Evolutionary conservation across 2,113 vertebrate species (phyloP), one percentile per base, ranked within the genome.

Genomic region (Hypocryptadius cinnamomeus): DNA sequence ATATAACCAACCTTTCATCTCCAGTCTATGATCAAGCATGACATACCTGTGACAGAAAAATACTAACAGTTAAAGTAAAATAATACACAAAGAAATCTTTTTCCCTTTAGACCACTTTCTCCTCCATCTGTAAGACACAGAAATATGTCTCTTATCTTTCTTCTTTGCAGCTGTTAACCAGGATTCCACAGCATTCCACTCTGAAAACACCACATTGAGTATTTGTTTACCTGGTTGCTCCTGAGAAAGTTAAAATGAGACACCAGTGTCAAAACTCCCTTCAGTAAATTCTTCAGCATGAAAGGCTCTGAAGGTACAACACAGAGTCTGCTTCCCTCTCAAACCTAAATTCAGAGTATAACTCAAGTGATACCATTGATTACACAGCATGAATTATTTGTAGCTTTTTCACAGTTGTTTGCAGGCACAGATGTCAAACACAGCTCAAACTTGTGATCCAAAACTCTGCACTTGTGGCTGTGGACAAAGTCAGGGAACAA

Each of bases 161-260:
- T 37, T 30, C 31, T 71, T 22, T 16, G 27, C 66, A 50, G 53
- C 33, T 37, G 24, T n/a, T n/a, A 27, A 64, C 33, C 17, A 68
- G 63, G 28, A 56, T 12, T 25, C 25, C 47, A n/a, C 16, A 39
- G 30, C 20, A 35, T 4, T 40, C 35, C 65, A 9, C 18, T 42
- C n/a, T 9, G 30, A 64, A 64, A 82, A 30, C 39, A 35, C 20
- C 17, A n/a, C 0, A 0, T 0, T 15, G 9, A 11, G 0, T 3
- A 30, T 39, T 61, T 28, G n/a, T 51, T 61, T 53, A 53, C 56
- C 45, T 37, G 33, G 10, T 3, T 53, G 39, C 30, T 82, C 44
- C 57, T 24, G 30, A 51, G 3, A 27, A 59, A 37, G 27, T 11
- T 17, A 42, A 16, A 47, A 3, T 0, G 15, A 87, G n/a, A 23